Base-by-base conservation (phyloP, 2,113 vertebrate genomes). In the Halichoerus grypus region DNA sequence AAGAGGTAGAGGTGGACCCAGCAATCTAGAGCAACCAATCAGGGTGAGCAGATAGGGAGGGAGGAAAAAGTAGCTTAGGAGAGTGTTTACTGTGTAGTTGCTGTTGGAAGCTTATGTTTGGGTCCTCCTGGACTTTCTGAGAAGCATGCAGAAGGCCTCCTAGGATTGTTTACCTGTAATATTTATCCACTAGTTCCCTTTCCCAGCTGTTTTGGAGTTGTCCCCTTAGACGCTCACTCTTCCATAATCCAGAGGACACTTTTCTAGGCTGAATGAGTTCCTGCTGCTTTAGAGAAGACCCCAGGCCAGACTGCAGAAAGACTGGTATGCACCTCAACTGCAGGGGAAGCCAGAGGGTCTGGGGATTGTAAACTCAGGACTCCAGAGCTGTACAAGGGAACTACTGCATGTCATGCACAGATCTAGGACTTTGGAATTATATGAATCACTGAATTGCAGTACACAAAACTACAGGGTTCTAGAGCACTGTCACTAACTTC, bases 1-100 rank as follows among this genome's bases (percentile, higher is more conserved):
- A 49, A 61, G 4, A 24, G 0, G 1, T 57, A 19, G 1, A 67
- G 4, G 24, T 51, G 1, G 36, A 28, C 3, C 46, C 9, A 21
- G 21, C 15, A 72, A 65, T 1, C 8, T 76, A 33, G 5, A 26
- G 3, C 21, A 77, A 26, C 14, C 76, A 1, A 31, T 22, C 39
- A 67, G 5, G 26, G 9, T 46, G 16, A 67, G 1, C 13, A 10
- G 12, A 46, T 4, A 18, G 4, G 11, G 1, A 31, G 84, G 14
- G 31, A 19, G 4, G 7, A 67, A 10, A 39, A 24, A 36, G 5
- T 9, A 49, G 6, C 21, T 31, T 55, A 31, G 2, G 19, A 28
- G 3, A 36, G 0, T n/a, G 12, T 42, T 77, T 36, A 33, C 28
- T 65, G 26, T 33, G 19, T 7, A 36, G 7, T 16, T 71, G 15